Evolutionary conservation across 2,888 invertebrate genomes (phyloP).

Genomic region (Tenthredo distinguenda): DNA sequence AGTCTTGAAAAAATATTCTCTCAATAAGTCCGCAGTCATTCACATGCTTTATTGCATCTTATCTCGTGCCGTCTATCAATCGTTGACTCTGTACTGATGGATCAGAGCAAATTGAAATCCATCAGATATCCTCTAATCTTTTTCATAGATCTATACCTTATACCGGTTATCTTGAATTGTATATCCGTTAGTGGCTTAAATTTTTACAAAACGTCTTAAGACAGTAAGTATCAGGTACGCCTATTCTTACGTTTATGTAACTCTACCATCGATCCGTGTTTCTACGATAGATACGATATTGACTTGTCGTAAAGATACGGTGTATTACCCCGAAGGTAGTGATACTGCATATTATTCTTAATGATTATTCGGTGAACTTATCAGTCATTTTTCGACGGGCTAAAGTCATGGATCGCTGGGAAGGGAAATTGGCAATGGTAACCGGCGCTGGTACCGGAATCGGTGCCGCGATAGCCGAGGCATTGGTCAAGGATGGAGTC

Average conservation of each 20-base stretch:
- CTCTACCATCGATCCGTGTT: background rate
- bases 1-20: no score
- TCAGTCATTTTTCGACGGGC: background rate
- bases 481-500: slow-evolving; percentile 73
- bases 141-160: background rate
- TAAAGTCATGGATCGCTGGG: slow-evolving; percentile 71
- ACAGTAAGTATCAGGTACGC: background rate
- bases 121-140: background rate
- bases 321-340: background rate
- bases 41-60: background rate
- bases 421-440: slow-evolving; percentile 74
- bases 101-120: background rate
- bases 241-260: background rate
- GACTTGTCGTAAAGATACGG: slow-evolving; percentile 23
- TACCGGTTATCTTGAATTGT: background rate
- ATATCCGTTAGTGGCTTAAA: background rate
- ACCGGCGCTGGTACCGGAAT: slow-evolving; percentile 77
- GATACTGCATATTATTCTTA: background rate
- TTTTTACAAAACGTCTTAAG: background rate
- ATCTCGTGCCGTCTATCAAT: background rate
- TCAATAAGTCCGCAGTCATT: background rate
- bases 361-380: background rate
- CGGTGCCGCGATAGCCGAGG: slow-evolving; percentile 70
- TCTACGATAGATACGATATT: background rate
- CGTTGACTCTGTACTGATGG: background rate